phyloP scores from a whole-genome alignment of 2,888 invertebrate genomes.

The Macaria notata region DNA sequence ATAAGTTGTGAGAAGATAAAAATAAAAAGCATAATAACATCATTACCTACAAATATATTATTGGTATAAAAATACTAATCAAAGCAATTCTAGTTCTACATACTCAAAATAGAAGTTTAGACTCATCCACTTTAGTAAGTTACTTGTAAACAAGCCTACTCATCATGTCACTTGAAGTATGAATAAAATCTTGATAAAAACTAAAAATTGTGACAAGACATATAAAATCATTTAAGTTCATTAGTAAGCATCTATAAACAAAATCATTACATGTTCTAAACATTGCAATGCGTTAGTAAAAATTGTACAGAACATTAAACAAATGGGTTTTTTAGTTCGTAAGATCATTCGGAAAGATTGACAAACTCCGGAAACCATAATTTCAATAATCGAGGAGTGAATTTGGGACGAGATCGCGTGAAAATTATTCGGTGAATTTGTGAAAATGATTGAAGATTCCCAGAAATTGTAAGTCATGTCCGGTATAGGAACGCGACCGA shows the following conservation, averaged over 20 bases:
- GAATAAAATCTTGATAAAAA: no score
- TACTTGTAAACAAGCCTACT: no score
- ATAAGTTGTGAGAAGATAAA: no score
- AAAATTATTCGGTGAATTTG: constrained; percentile 20
- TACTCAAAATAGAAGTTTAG: no score
- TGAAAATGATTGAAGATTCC: constrained; percentile 37
- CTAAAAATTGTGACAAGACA: no score
- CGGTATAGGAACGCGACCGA: constrained; percentile 38
- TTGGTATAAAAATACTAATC: no score
- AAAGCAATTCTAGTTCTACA: no score
- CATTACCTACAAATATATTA: no score
- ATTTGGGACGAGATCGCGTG: constrained; percentile 30
- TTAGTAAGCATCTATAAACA: constrained; percentile 17
- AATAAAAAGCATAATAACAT: no score
- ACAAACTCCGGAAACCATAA: constrained; percentile 35
- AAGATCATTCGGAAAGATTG: constrained; percentile 21
- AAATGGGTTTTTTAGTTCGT: constrained; percentile 12
- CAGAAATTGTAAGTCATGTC: constrained; percentile 50
- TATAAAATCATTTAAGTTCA: neutral
- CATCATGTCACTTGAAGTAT: no score
- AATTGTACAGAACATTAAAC: constrained; percentile 2
- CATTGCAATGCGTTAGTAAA: constrained; percentile 1
- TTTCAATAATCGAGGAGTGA: constrained; percentile 36
- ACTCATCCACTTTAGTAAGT: no score
- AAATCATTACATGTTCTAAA: constrained; percentile 7